Evolutionary conservation across 1,140 invertebrate genomes (phyloP), one percentile per base, ranked within the genome.

Genomic region (Halesus radiatus): DNA sequence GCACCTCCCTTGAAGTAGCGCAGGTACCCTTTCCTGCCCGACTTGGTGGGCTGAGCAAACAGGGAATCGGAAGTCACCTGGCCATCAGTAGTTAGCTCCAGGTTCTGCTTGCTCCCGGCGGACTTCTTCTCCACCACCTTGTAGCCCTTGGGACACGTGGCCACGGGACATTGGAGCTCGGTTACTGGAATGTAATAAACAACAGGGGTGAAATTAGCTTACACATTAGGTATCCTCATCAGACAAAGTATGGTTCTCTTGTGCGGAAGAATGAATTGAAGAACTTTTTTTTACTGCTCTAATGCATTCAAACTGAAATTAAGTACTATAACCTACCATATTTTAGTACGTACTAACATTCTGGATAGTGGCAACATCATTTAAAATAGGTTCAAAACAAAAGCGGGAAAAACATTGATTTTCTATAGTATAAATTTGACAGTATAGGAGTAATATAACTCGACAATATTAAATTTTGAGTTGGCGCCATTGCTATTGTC

Each of bases 111-210:
- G 80, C 83, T 1, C 8, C 37, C 37, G 10, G 8, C 7, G 72
- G 77, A 13, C 32, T 80, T 82, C 37, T 81, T 84, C 52, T 86
- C 84, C 60, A 88, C 86, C 18, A 88, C 84, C 78, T 87, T 90
- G 85, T 93, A 94, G 16, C 92, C 91, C 0, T 88, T 88, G 3
- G 92, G 92, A 85, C 93, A 94, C 37, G 87, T 81, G n/a, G 90
- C 89, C 7, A 85, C 81, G 0, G 89, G 87, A 62, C 91, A 91
- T 4, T 22, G 53, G 22, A 80, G 83, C 23, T 82, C 79, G 45
- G 1, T 73, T 16, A 66, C 77, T 83, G 74, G 56, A 73, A 78
- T 45, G 70, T 37, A 16, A 72, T 22, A 53, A 70, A 23, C 15
- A 62, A 23, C 18, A 64, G 18, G 22, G 20, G 13, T 23, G 23